Base-by-base conservation (phyloP, 1,140 invertebrate species). In the Odontomachus brunneus region DNA sequence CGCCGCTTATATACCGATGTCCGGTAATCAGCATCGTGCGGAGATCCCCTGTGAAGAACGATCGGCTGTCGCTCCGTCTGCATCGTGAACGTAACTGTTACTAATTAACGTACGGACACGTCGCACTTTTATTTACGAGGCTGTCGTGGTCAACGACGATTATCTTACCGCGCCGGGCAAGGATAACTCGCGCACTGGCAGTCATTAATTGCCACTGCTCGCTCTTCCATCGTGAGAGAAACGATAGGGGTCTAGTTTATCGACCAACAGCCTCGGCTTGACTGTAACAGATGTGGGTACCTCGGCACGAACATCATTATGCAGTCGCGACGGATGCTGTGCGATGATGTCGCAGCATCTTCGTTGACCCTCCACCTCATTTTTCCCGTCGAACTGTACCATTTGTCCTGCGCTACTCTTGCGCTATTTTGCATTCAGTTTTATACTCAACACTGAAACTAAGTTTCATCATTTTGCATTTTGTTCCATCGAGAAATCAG, bases 231-330 rank as follows among this genome's bases (percentile, higher is more conserved):
- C 29, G 17, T 44, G 15, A n/a, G 33, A 9, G 69, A 5, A 78
- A 7, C 22, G 24, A 44, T 17, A 55, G 63, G 22, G 44, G 51
- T 67, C 75, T 78, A 69, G 75, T 57, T 78, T 78, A 78, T 78
- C 75, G 75, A 78, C 75, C 29, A 78, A 14, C 75, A 78, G 38
- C 24, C 63, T 55, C 7, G 11, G 2, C 1, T 48, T 69, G 75
- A 78, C 51, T 69, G 7, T 69, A 78, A 78, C 75, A 78, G 17
- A 69, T 55, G 63, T 69, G 14, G 75, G 51, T 69, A 69, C 26
- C 24, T 51, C 48, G 15, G 22, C 5, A 7, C 15, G 15, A 29
- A 26, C 44, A 26, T 29, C 29, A 22, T n/a, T 49, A 5, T 5
- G 15, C 14, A 24, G 15, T 24, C 63, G n/a, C n/a, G 38, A 69